Conservation (phyloP, 2,113 vertebrate genomes). For the Fregata magnificens region DNA sequence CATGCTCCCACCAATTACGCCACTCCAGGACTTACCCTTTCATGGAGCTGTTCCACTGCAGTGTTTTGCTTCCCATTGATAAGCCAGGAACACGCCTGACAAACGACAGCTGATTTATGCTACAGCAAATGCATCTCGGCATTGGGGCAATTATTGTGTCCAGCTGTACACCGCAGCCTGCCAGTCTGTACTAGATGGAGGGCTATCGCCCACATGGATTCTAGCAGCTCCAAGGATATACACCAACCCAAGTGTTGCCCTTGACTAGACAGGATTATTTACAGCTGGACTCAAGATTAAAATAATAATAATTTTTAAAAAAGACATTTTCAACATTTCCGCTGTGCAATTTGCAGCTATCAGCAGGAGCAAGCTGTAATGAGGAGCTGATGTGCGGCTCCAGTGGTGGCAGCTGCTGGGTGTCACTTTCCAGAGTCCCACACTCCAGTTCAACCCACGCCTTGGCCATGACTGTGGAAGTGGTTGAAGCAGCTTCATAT, state of each 20-base stretch:
- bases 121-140: not conserved
- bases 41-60: not conserved
- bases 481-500: not conserved
- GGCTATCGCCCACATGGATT: accelerated
- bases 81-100: not conserved
- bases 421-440: not conserved
- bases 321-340: not conserved
- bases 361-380: not conserved
- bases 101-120: not conserved
- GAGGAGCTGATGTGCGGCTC: not conserved
- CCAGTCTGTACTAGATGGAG: not conserved
- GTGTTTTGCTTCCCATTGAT: not conserved
- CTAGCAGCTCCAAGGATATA: not conserved
- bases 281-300: not conserved
- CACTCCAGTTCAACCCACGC: not conserved
- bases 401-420: not conserved
- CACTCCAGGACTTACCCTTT: not conserved
- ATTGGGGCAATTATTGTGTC: not conserved
- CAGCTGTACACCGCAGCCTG: not conserved
- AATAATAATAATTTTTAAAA: not conserved
- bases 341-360: not conserved
- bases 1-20: not conserved
- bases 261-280: not conserved
- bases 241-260: not conserved
- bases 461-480: not conserved